Evolutionary conservation across 2,888 invertebrate species (phyloP).

Genomic region (Polia nebulosa): DNA sequence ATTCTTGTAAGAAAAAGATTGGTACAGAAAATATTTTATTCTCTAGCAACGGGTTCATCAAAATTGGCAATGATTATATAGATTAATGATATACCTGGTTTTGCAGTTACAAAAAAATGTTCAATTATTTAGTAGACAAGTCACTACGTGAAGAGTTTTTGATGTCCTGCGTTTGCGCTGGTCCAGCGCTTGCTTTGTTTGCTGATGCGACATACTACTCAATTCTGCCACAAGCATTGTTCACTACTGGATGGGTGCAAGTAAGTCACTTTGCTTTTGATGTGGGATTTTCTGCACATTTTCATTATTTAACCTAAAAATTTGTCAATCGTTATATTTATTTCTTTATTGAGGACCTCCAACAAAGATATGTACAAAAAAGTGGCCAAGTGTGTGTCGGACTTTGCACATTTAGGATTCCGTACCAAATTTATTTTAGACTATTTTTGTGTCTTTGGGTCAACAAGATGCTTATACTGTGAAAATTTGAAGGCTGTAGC

Average conservation of each 20-base stretch:
- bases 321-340: not conserved
- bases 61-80: not conserved
- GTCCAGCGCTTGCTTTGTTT: constrained; percentile 88
- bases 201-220: constrained; percentile 89
- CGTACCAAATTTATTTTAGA: no score
- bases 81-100: not conserved
- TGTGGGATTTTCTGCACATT: no score
- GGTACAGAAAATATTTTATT: no score
- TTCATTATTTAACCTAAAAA: not conserved
- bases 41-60: not conserved
- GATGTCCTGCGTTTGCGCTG: constrained; percentile 91
- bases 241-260: constrained; percentile 86
- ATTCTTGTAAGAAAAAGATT: not conserved
- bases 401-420: no score
- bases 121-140: constrained; percentile 87
- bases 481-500: no score
- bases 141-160: constrained; percentile 89
- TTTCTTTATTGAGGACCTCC: no score
- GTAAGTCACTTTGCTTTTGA: constrained; percentile 63
- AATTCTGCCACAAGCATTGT: constrained; percentile 91
- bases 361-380: no score
- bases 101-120: constrained; percentile 68
- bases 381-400: no score
- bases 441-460: no score
- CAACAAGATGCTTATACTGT: no score